Base-by-base conservation (phyloP, 1,140 invertebrate species). In the Geopemphigus sp. region DNA sequence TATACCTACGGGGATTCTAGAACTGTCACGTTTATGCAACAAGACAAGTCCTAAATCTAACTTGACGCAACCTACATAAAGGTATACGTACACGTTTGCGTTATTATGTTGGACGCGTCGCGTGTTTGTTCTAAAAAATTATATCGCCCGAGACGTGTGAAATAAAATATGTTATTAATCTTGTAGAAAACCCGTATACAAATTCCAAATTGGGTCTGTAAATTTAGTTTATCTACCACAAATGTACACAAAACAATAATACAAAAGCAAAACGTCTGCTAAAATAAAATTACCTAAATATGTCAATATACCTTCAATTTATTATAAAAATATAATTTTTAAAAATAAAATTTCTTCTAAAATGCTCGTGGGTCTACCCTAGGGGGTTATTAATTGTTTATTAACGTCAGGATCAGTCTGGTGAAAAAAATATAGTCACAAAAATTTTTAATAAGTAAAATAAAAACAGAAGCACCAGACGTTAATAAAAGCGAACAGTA, bases 1-100 rank as follows among this genome's bases (percentile, higher is more conserved):
- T 78, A 29, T 63, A 22, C 57, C 74, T 29, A 32, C 2, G 17
- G 74, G 74, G 57, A 78, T 61, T 61, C 56, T 29, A 50, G 12
- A 63, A 78, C 74, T 63, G 74, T 78, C 74, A 50, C 45, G 56
- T 63, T 39, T 78, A 47, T 78, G 39, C 74, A 63, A 63, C 57
- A 22, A 24, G 74, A 63, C 56, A 45, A 61, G 56, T 63, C 22
- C 57, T 76, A 78, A 78, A 78, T 78, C 74, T 78, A 61, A 78
- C 74, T 78, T 78, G 74, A 78, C 45, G 26, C 74, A 45, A 54
- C 24, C 22, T 78, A 72, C 56, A 8, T 59, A 59, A 1, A 50
- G 14, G 6, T 17, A 68, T 76, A 56, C n/a, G 56, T 29, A 39
- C 14, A 74, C 29, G 19, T 54, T 29, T 72, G 6, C 0, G 17